Conservation (phyloP, 2,888 invertebrate species). For the Mythimna lalbum region DNA sequence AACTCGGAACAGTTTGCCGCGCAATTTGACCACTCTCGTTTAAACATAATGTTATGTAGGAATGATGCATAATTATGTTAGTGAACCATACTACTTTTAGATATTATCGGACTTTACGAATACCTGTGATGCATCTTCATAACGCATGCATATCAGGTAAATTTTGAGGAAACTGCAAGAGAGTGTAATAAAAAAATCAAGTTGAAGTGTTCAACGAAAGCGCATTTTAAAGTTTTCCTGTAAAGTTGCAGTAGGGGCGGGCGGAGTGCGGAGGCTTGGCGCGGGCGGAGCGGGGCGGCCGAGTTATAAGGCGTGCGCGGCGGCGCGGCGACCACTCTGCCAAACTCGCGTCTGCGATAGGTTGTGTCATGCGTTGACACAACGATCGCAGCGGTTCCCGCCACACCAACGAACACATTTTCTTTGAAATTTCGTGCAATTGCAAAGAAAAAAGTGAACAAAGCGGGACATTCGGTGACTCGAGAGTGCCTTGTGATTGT, state of each 20-base stretch:
- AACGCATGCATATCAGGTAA: slow-evolving; percentile 54
- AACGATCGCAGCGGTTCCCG: slow-evolving; percentile 87
- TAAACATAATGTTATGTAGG: slow-evolving; percentile 11
- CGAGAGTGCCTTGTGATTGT: slow-evolving; percentile 85
- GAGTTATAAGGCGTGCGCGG: slow-evolving; percentile 74
- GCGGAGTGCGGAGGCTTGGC: slow-evolving; percentile 69
- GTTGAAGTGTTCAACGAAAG: slow-evolving; percentile 64
- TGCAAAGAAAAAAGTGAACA: slow-evolving; percentile 89
- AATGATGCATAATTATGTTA: slow-evolving; percentile 14
- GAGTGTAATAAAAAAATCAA: slow-evolving; percentile 52
- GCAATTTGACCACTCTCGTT: background rate
- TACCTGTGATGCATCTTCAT: slow-evolving; percentile 43
- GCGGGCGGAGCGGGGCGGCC: slow-evolving; percentile 60
- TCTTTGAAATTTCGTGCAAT: slow-evolving; percentile 89
- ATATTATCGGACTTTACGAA: slow-evolving; percentile 49
- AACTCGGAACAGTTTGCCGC: background rate
- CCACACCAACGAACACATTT: slow-evolving; percentile 82
- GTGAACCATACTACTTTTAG: slow-evolving; percentile 28
- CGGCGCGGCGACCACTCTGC: slow-evolving; percentile 85
- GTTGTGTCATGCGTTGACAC: slow-evolving; percentile 87
- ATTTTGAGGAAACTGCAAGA: slow-evolving; percentile 62
- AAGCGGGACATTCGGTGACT: slow-evolving; percentile 83
- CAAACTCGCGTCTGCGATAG: slow-evolving; percentile 86
- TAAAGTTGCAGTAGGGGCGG: slow-evolving; percentile 60
- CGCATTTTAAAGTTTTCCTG: slow-evolving; percentile 68